These are phyloP conservation scores for Agrotis puta DNA, from an alignment of 2,888 invertebrate species.

Conservation along the genomic window DNA sequence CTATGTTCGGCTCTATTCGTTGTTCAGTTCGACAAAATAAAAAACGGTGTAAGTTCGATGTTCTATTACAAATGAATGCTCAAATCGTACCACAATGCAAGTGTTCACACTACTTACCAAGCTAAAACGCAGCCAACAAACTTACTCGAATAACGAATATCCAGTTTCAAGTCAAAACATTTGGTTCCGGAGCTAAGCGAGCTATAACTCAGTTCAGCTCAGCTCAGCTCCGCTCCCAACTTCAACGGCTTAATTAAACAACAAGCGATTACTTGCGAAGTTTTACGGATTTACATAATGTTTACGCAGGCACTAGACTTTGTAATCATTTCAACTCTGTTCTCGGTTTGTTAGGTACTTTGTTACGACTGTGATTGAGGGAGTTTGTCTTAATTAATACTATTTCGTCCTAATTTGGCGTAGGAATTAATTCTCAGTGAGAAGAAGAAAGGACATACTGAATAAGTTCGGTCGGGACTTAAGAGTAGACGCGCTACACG, in stretches of 20 bases:
- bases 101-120: not conserved
- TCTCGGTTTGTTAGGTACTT: conserved; percentile 21
- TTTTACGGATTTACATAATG: conserved; percentile 51
- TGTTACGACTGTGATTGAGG: not conserved
- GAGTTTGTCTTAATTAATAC: not conserved
- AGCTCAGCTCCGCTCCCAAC: conserved; percentile 15
- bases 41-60: too few relatives aligned
- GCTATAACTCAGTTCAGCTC: conserved; percentile 19
- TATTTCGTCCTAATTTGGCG: too few relatives aligned
- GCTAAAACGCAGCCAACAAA: not conserved
- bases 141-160: not conserved
- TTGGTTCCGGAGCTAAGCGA: conserved; percentile 8
- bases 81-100: not conserved
- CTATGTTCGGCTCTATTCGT: too few relatives aligned
- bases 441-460: not conserved
- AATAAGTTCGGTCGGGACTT: too few relatives aligned
- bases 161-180: not conserved
- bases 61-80: too few relatives aligned
- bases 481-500: too few relatives aligned
- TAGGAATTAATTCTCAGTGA: not conserved
- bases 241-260: conserved; percentile 54
- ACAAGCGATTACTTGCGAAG: conserved; percentile 49
- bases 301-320: conserved; percentile 27
- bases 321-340: conserved; percentile 21
- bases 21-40: too few relatives aligned